Conservation (phyloP, 1,140 invertebrate species). For the Eumeta japonica region DNA sequence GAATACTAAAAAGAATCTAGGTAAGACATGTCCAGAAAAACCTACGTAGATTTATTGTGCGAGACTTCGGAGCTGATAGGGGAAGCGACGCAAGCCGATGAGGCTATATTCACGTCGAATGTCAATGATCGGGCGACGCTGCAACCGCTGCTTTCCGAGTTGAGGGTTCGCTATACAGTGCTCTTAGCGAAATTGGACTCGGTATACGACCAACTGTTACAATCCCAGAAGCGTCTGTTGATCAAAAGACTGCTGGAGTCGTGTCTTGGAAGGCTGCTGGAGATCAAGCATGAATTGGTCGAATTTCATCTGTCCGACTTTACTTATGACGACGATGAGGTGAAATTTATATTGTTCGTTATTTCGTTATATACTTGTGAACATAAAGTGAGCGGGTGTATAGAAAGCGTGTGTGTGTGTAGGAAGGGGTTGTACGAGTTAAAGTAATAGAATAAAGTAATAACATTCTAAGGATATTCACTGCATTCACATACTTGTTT, state of each 20-base stretch:
- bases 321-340: conserved; percentile 81
- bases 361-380: conserved; percentile 36
- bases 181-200: conserved; percentile 73
- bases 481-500: too few relatives aligned
- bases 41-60: conserved; percentile 69
- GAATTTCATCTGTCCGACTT: conserved; percentile 83
- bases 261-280: conserved; percentile 74
- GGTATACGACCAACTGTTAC: conserved; percentile 87
- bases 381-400: too few relatives aligned
- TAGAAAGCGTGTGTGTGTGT: too few relatives aligned
- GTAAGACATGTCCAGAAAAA: conserved; percentile 67
- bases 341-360: conserved; percentile 26
- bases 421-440: too few relatives aligned
- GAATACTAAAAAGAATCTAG: not conserved
- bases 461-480: too few relatives aligned
- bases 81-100: conserved; percentile 64
- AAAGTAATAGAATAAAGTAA: too few relatives aligned
- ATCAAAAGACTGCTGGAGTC: conserved; percentile 78
- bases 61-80: conserved; percentile 64
- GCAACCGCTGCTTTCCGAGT: conserved; percentile 58
- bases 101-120: conserved; percentile 62
- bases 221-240: conserved; percentile 86
- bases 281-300: conserved; percentile 82
- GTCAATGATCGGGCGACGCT: conserved; percentile 62
- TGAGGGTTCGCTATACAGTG: conserved; percentile 80